Base-by-base conservation (phyloP, 2,888 invertebrate species). In the Perizoma affinitatum region DNA sequence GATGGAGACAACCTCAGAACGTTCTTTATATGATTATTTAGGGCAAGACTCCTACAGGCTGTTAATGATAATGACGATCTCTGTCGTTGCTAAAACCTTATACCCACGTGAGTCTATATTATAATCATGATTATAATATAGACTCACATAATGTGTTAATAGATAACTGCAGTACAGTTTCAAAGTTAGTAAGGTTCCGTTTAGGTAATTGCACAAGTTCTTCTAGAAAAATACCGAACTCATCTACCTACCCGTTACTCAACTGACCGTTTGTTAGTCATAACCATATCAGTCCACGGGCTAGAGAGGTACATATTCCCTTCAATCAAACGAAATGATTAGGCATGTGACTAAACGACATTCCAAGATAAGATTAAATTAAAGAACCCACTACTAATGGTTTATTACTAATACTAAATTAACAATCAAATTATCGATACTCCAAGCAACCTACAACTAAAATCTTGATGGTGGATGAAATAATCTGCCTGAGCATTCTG, bases 291-390 rank as follows among this genome's bases (percentile, higher is more conserved):
- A 42, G 42, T 57, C 22, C 44, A 61, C 41, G 45, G 48, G 22
- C 42, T 48, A 45, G 50, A 41, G 8, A 47, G 22, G 10, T 56
- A 53, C 61, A 38, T 47, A 51, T 51, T 56, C 56, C 61, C 53
- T 56, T 49, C 61, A 53, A 51, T 56, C 52, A 53, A 6, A 53
- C 41, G 43, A 45, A 56, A 61, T 56, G 52, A 61, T 49, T 56
- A 52, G 48, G 45, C 35, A 38, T 48, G 53, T 61, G 61, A 57
- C 61, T 61, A 61, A 58, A 57, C 53, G 38, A 11, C 49, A 61
- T 54, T 49, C 52, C 56, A 40, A 56, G 52, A 56, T 56, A 51
- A 46, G 34, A 38, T 48, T 48, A 57, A 9, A 6, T 4, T 57
- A 53, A 49, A 36, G 8, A 8, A 36, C 34, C 8, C 1, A 22